phyloP scores from a whole-genome alignment of 2,888 invertebrate genomes.

The Perizoma affinitatum region DNA sequence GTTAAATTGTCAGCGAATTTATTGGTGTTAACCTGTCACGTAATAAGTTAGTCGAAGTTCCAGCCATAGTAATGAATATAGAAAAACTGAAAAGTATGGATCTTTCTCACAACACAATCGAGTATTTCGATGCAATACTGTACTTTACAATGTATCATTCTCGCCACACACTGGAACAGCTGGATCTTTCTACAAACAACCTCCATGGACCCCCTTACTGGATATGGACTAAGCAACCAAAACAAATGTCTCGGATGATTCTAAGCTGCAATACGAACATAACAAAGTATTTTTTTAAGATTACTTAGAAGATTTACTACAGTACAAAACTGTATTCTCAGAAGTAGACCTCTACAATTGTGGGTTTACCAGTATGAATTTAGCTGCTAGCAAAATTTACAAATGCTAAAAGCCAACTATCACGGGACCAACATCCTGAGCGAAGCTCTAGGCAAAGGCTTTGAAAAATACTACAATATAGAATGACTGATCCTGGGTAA shows the following conservation, averaged over 20 bases:
- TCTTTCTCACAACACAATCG: slow-evolving; percentile 62
- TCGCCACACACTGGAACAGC: slow-evolving; percentile 56
- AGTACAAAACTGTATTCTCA: slow-evolving; percentile 51
- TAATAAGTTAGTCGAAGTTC: slow-evolving; percentile 58
- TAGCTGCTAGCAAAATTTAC: slow-evolving; percentile 57
- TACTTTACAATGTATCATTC: too few species aligned
- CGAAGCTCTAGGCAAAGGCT: slow-evolving; percentile 59
- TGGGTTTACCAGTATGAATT: slow-evolving; percentile 47
- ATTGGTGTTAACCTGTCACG: slow-evolving; percentile 57
- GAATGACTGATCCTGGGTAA: slow-evolving; percentile 60
- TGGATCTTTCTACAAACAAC: slow-evolving; percentile 63
- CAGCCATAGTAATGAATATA: slow-evolving; percentile 51
- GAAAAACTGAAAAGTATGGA: slow-evolving; percentile 56
- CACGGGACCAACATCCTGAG: slow-evolving; percentile 50
- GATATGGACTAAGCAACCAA: slow-evolving; percentile 65
- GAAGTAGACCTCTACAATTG: slow-evolving; percentile 63
- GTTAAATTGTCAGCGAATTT: slow-evolving; percentile 56
- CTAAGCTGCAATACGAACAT: slow-evolving; percentile 59
- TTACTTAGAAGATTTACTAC: slow-evolving; percentile 56
- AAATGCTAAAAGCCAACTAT: slow-evolving; percentile 46
- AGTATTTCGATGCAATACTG: slow-evolving; percentile 64
- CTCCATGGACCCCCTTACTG: slow-evolving; percentile 66
- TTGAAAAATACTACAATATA: slow-evolving; percentile 59
- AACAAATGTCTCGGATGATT: slow-evolving; percentile 55
- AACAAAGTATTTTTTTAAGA: slow-evolving; percentile 45